Conservation (phyloP, 2,888 invertebrate genomes). For the Balanococcus diminutus region DNA sequence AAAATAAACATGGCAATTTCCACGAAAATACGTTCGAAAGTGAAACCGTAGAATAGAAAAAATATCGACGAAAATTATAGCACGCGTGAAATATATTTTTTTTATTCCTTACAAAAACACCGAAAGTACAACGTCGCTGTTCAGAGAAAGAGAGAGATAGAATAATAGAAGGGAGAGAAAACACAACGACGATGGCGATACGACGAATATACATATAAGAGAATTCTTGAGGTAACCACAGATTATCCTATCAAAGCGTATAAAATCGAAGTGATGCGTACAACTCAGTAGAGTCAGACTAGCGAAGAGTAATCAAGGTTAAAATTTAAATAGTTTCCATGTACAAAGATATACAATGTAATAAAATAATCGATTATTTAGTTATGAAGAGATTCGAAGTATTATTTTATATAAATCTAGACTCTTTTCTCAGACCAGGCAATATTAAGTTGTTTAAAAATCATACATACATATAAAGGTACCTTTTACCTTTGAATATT, state of each 20-base stretch:
- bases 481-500: not conserved
- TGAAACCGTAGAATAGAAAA: constrained; percentile 8
- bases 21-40: not conserved
- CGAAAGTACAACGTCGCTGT: not conserved
- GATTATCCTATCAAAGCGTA: constrained; percentile 31
- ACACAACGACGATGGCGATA: not conserved
- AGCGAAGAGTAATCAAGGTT: constrained; percentile 25
- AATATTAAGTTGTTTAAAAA: not conserved
- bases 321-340: constrained; percentile 14
- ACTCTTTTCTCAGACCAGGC: not conserved
- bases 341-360: not conserved
- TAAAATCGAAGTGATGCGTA: constrained; percentile 27
- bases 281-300: not conserved
- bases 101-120: constrained; percentile 5
- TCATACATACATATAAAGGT: no score
- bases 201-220: not conserved
- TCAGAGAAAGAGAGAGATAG: not conserved
- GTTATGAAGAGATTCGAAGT: not conserved
- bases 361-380: not conserved
- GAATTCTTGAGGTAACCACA: not conserved
- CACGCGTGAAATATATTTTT: constrained; percentile 18
- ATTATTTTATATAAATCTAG: not conserved
- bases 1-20: constrained; percentile 28
- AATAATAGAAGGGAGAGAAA: not conserved
- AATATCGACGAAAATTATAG: constrained; percentile 21